Evolutionary conservation across 2,113 vertebrate species (phyloP).

Genomic region (Zonotrichia leucophrys): DNA sequence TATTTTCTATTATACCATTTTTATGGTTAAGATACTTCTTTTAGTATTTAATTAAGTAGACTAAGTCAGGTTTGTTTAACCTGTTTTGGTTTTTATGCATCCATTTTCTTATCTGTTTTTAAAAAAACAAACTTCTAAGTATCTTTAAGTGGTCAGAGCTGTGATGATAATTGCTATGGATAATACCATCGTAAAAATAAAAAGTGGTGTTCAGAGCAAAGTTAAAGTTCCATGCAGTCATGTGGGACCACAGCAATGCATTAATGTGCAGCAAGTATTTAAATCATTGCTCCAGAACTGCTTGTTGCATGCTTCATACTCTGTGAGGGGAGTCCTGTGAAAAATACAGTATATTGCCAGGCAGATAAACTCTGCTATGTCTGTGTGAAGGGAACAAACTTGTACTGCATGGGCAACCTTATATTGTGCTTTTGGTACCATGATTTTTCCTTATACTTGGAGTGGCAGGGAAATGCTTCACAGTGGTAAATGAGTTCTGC

Average conservation of each 20-base stretch:
- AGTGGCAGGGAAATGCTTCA: background rate
- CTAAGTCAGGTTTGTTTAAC: background rate
- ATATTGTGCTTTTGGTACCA: background rate
- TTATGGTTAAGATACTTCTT: background rate
- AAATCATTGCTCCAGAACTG: background rate
- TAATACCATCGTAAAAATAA: background rate
- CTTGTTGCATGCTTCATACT: background rate
- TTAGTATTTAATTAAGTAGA: background rate
- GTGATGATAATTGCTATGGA: background rate
- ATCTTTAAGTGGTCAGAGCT: background rate
- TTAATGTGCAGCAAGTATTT: background rate
- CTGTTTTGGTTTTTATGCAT: background rate
- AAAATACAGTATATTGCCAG: background rate
- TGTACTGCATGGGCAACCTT: background rate
- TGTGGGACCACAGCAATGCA: background rate
- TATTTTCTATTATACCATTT: background rate
- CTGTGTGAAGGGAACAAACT: background rate
- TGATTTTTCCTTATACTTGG: background rate
- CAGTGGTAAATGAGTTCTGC: background rate
- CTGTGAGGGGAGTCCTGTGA: background rate
- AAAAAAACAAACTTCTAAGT: background rate
- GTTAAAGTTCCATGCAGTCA: fast-evolving
- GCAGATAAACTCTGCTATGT: background rate
- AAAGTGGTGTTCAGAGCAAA: background rate
- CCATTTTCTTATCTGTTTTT: background rate